Base-by-base conservation (phyloP, 2,797 vertebrate species). In the Gymnoscopelus braueri region DNA sequence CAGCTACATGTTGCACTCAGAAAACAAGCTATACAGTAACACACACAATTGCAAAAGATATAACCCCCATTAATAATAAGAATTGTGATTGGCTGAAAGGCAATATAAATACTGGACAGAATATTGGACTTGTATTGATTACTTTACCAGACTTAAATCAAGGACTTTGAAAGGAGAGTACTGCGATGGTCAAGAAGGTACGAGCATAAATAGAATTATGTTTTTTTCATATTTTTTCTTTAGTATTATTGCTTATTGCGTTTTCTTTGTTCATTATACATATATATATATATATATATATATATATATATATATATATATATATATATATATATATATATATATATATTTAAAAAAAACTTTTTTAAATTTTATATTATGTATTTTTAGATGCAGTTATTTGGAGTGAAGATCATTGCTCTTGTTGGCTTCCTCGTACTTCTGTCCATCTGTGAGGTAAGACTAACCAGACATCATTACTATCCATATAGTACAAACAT, bases 341-440 rank as follows among this genome's bases (percentile, higher is more conserved):
- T n/a, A n/a, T n/a, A n/a, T n/a, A n/a, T n/a, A n/a, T n/a, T n/a
- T n/a, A n/a, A n/a, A n/a, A n/a, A n/a, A n/a, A n/a, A n/a, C n/a
- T 56, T 5, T 26, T 11, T 13, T 2, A 3, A 8, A 24, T 11
- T 9, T 1, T 23, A 4, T 48, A 48, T 48, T 7, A 48, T 48
- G 15, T 24, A 7, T 48, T 15, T 61, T 49, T 61, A 61, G 39
- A 61, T 61, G 59, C 35, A 61, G 15, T 47, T 10, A 23, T 23
- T 61, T 48, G 15, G 59, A 47, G 19, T 61, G 59, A 61, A 61
- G 39, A 44, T 48, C 0, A 4, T 11, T 39, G 59, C 35, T 19
- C 15, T 61, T 61, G n/a, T 61, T 5, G 39, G 35, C 14, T 61
- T 44, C 59, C 9, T 61, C n/a, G 48, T 61, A 15, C 35, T 61